These are phyloP conservation scores for Tetranychus truncatus DNA, from an alignment of 2,888 invertebrate genomes.

Conservation along the genomic window DNA sequence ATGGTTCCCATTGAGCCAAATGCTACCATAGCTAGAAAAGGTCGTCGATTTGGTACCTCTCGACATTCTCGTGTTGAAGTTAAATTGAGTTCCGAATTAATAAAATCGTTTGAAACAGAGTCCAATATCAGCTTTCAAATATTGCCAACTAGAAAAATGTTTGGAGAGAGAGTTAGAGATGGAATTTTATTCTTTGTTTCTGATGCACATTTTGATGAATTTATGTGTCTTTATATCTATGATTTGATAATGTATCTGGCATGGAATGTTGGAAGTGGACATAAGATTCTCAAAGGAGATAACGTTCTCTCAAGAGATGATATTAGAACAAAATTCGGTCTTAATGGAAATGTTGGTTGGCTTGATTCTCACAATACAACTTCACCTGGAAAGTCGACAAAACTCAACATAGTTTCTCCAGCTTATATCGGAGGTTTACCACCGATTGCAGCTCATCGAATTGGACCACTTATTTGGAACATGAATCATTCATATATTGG, in stretches of 20 bases:
- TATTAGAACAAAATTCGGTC: conserved; percentile 40
- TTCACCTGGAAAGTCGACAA: conserved; percentile 29
- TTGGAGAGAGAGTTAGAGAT: not conserved
- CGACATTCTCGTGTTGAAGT: not conserved
- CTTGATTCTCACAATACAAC: conserved; percentile 40
- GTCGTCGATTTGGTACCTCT: not conserved
- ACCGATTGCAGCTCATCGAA: conserved; percentile 35
- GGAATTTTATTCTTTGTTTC: conserved; percentile 63
- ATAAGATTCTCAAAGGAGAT: conserved; percentile 37
- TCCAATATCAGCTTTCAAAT: conserved; percentile 19
- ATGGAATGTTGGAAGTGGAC: conserved; percentile 51
- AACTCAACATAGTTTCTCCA: conserved; percentile 46
- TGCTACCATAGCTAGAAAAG: conserved; percentile 22
- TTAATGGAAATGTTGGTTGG: conserved; percentile 45
- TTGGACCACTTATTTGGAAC: conserved; percentile 33
- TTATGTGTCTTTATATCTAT: conserved; percentile 53
- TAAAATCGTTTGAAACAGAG: not conserved
- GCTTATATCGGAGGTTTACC: conserved; percentile 65
- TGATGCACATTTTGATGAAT: conserved; percentile 45
- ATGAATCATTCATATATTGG: conserved; percentile 56
- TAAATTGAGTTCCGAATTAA: not conserved
- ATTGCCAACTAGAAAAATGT: conserved; percentile 34
- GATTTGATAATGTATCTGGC: conserved; percentile 52
- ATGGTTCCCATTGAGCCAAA: conserved; percentile 32
- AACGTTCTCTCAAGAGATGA: conserved; percentile 48